Percentiles rank a stretch among this genome's conserved stretches.
Conservation (phyloP, 23 tunicate species). For the Trididemnum clinides region DNA sequence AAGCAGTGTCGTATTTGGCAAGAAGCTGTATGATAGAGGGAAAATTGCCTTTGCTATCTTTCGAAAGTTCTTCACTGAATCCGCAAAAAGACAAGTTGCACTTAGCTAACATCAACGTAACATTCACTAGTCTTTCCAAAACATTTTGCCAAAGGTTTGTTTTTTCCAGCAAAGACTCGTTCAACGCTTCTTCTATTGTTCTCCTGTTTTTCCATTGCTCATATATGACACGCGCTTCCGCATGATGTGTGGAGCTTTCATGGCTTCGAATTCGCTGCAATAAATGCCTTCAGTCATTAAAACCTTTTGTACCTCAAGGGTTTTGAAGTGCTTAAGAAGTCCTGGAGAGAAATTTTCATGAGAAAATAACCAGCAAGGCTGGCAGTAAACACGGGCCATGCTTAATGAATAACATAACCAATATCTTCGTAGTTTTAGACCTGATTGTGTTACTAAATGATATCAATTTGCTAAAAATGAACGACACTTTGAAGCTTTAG, state of each 20-base stretch:
- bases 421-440: constrained; percentile 10
- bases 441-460: neutral
- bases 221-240: too few relatives aligned
- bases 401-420: constrained; percentile 26
- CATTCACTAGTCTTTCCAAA: too few relatives aligned
- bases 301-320: constrained; percentile 14
- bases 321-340: constrained; percentile 7
- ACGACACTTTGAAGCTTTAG: neutral
- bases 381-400: constrained; percentile 24
- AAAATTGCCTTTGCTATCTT: too few relatives aligned
- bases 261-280: constrained; percentile 26
- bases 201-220: too few relatives aligned
- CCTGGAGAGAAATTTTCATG: constrained; percentile 14
- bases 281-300: constrained; percentile 25
- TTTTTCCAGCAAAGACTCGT: too few relatives aligned
- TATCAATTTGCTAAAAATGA: neutral
- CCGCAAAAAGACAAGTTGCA: too few relatives aligned
- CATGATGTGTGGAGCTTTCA: constrained; percentile 22
- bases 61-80: too few relatives aligned
- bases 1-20: too few relatives aligned
- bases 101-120: too few relatives aligned
- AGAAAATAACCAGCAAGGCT: constrained; percentile 25
- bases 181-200: too few relatives aligned
- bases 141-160: too few relatives aligned
- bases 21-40: too few relatives aligned